phyloP scores from a whole-genome alignment of 92 coral and sea anemone species.

The Virgularia gustaviana region DNA sequence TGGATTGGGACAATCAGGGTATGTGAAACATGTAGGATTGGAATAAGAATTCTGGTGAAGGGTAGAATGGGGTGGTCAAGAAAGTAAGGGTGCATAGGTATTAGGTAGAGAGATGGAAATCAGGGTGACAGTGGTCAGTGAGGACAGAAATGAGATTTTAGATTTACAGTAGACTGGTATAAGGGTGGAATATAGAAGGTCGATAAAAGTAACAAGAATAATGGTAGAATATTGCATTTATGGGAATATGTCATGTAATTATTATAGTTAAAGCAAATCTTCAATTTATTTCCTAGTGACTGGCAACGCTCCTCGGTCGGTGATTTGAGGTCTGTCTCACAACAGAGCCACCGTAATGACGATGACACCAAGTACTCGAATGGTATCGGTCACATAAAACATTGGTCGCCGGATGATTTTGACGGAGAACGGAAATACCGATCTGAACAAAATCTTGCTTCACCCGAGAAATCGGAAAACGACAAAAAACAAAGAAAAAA shows the following conservation, averaged over 20 bases:
- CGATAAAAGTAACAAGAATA: not conserved
- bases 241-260: too few relatives aligned
- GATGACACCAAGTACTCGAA: not conserved
- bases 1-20: conserved; percentile 19
- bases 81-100: too few relatives aligned
- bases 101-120: too few relatives aligned
- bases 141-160: too few relatives aligned
- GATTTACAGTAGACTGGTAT: too few relatives aligned
- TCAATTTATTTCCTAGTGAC: not conserved
- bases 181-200: not conserved
- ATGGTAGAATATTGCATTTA: not conserved
- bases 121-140: too few relatives aligned
- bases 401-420: not conserved
- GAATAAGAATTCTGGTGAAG: not conserved
- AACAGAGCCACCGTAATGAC: conserved; percentile 1
- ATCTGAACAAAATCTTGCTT: conserved; percentile 18
- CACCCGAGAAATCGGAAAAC: conserved; percentile 17
- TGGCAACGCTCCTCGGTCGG: conserved; percentile 30
- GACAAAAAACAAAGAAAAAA: conserved; percentile 12
- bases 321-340: conserved; percentile 40
- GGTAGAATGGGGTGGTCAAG: too few relatives aligned
- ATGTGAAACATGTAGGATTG: not conserved
- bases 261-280: not conserved
- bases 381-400: not conserved
- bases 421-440: conserved; percentile 18